A percentile compares a stretch with the other conserved stretches of the same genome.
These are phyloP conservation scores for Euthynnus affinis DNA, from an alignment of 2,797 vertebrate species.

Conservation along the genomic window DNA sequence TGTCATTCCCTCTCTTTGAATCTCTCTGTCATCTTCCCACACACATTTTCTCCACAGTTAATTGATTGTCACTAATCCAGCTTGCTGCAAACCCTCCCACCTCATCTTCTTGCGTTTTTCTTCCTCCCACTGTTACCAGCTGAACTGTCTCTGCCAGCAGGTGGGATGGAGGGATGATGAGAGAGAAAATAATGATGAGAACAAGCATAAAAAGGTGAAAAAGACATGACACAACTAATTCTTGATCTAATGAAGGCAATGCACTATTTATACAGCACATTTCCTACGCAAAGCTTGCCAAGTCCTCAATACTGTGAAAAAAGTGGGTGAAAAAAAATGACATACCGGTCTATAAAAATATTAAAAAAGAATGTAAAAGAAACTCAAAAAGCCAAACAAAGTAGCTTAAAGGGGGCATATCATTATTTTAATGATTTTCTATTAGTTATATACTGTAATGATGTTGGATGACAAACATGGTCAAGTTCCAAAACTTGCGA, in stretches of 20 bases:
- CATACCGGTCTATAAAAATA: not conserved
- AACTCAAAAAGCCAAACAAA: not conserved
- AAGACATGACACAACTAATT: not conserved
- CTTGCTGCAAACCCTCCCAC: not conserved
- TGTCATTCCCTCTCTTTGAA: not conserved
- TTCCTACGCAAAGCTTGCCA: not conserved
- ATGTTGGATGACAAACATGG: no score
- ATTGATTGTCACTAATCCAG: constrained; percentile 27
- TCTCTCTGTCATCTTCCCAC: not conserved
- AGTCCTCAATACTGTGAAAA: not conserved
- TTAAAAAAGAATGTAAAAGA: not conserved
- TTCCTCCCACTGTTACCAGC: constrained; percentile 4
- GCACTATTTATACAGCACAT: not conserved
- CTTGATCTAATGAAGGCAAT: not conserved
- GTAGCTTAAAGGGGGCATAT: not conserved
- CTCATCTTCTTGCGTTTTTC: not conserved
- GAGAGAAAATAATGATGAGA: not conserved
- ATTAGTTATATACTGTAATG: no score
- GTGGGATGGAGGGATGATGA: not conserved
- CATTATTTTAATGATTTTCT: no score
- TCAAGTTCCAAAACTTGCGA: no score
- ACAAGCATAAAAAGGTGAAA: no score
- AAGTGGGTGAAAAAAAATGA: not conserved
- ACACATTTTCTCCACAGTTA: constrained; percentile 8
- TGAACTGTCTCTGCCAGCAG: not conserved